Evolutionary conservation across 2,797 vertebrate species (phyloP), one percentile per base, ranked within the genome.

Genomic region (Chaetodon trifasciatus): DNA sequence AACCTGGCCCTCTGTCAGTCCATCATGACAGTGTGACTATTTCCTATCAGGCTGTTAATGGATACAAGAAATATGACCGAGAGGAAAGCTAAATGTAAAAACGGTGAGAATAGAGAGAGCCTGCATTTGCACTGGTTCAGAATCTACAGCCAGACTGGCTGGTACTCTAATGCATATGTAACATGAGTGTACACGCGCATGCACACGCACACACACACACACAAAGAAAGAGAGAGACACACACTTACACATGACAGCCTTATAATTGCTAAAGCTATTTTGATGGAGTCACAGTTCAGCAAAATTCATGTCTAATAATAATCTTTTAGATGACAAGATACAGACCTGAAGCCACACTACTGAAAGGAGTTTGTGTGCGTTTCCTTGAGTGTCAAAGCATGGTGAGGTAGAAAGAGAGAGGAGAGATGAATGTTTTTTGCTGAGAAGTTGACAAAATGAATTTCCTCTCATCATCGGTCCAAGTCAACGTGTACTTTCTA

Each of bases 301-400:
- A 19, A 79, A 78, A 84, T 63, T 79, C 74, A 70, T 70, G 65
- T 90, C 83, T 90, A 91, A 87, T 87, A 89, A 90, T 90, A 92
- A 76, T 89, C 63, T 70, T 82, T 71, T 7, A 44, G 77, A 72
- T 88, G 83, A 86, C 79, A 90, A 86, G 87, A 81, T 80, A 60
- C 63, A 79, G 73, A 84, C 47, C 60, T 55, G 11, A 5, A 68
- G 76, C 40, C 75, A 37, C 74, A 74, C 78, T 71, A 52, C 76
- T 79, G 57, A 88, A n/a, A 83, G 39, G n/a, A 64, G 35, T 60
- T 21, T 64, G 69, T 40, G 58, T 61, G 62, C 0, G 5, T 57
- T 60, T 58, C 49, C 71, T 67, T 40, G 13, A 66, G 60, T 75
- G 74, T 73, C 78, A 81, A 57, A 79, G 69, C 50, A 9, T 12